Evolutionary conservation across 2,888 invertebrate genomes (phyloP).

Genomic region (Polydrusus cervinus): DNA sequence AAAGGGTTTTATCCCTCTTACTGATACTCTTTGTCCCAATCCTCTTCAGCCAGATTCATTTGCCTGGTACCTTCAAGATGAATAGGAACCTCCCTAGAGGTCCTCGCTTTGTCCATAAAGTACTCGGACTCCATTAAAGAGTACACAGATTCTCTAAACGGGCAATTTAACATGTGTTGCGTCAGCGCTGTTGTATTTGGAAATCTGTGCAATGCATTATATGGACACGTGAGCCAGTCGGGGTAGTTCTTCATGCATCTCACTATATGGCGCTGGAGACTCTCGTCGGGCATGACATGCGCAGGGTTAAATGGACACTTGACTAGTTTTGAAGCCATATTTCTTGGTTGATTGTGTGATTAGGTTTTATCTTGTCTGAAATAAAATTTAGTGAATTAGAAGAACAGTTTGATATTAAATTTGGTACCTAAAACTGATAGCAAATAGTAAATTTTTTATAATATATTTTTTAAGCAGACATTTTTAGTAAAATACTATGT

Average conservation of each 20-base stretch:
- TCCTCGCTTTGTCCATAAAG: slow-evolving; percentile 26
- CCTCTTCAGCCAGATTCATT: slow-evolving; percentile 60
- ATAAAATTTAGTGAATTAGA: background rate
- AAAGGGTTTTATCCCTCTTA: background rate
- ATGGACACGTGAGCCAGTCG: slow-evolving; percentile 64
- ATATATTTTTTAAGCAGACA: too few species aligned
- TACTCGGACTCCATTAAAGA: slow-evolving; percentile 37
- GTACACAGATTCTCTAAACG: slow-evolving; percentile 24
- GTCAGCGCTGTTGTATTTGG: slow-evolving; percentile 56
- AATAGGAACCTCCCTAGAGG: slow-evolving; percentile 42
- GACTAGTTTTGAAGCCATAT: slow-evolving; percentile 50
- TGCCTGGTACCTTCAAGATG: slow-evolving; percentile 56
- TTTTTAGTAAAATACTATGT: too few species aligned
- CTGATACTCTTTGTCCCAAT: slow-evolving; percentile 61
- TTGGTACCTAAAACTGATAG: too few species aligned
- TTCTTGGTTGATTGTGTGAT: background rate
- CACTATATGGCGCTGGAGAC: slow-evolving; percentile 66
- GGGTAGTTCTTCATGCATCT: slow-evolving; percentile 67
- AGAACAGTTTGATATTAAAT: background rate
- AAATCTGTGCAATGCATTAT: slow-evolving; percentile 66
- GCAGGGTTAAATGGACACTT: slow-evolving; percentile 66
- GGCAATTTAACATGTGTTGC: slow-evolving; percentile 32
- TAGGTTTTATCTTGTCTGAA: background rate
- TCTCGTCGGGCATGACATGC: slow-evolving; percentile 62
- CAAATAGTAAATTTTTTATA: too few species aligned